phyloP scores from a whole-genome alignment of 2,113 vertebrate genomes.

The Apteryx mantelli region DNA sequence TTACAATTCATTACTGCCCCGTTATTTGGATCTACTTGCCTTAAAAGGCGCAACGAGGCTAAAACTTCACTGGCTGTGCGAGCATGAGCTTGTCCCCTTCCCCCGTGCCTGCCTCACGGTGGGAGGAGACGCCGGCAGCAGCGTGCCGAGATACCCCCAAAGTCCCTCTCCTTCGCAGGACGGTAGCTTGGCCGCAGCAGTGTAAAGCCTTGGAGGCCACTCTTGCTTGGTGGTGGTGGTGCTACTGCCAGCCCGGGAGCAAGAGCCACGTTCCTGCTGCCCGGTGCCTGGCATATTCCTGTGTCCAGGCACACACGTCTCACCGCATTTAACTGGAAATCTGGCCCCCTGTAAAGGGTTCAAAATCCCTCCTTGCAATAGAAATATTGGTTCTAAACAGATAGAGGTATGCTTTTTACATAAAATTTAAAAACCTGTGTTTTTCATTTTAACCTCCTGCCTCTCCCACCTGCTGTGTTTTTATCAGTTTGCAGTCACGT shows the following conservation, averaged over 20 bases:
- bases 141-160: too few relatives aligned
- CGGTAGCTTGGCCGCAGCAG: background rate
- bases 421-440: background rate
- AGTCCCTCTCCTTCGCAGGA: background rate
- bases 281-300: background rate
- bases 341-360: background rate
- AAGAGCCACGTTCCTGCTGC: background rate
- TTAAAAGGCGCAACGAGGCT: conserved; percentile 66
- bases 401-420: background rate
- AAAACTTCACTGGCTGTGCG: conserved; percentile 40
- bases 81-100: background rate
- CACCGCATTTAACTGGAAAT: background rate
- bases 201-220: background rate
- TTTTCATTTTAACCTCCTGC: background rate
- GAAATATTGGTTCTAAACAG: background rate
- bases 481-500: background rate
- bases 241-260: background rate
- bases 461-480: fast-evolving
- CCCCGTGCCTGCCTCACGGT: background rate
- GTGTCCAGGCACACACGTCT: background rate
- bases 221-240: background rate
- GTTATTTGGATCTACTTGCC: conserved; percentile 70
- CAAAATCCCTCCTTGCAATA: background rate
- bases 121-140: background rate
- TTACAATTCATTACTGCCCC: conserved; percentile 73